These are phyloP conservation scores for Meteorus cinctellus DNA, from an alignment of 2,888 invertebrate genomes.

Conservation along the genomic window DNA sequence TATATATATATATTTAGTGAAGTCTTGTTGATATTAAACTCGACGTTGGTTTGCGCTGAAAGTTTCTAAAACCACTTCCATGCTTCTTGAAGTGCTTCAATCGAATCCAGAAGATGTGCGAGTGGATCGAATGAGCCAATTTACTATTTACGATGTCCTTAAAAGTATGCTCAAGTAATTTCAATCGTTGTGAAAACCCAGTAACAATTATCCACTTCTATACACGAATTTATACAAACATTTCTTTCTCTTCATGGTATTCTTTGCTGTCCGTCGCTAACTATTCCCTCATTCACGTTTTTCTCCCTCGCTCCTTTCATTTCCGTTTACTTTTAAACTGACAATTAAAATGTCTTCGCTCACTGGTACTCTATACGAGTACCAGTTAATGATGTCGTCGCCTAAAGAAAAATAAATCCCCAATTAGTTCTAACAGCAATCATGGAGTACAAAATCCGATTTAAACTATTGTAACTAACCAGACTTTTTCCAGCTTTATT, in stretches of 20 bases:
- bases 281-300: background rate
- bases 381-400: constrained; percentile 19
- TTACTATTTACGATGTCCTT: constrained; percentile 33
- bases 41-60: constrained; percentile 28
- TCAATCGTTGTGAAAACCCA: constrained; percentile 9
- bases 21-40: constrained; percentile 42
- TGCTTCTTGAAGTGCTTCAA: constrained; percentile 32
- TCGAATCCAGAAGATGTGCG: constrained; percentile 32
- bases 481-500: background rate
- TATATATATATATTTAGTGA: constrained; percentile 1
- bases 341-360: constrained; percentile 28
- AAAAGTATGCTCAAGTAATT: constrained; percentile 22
- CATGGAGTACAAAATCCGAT: constrained; percentile 1
- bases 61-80: constrained; percentile 44
- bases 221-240: background rate
- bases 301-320: background rate
- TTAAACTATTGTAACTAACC: constrained; percentile 3
- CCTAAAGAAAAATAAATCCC: constrained; percentile 16
- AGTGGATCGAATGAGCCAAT: constrained; percentile 21
- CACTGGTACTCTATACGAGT: constrained; percentile 3
- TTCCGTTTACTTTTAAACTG: background rate
- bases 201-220: constrained; percentile 9
- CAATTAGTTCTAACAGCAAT: constrained; percentile 33
- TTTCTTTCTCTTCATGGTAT: background rate
- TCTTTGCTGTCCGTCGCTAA: background rate